A percentile compares a stretch with the other conserved stretches of the same genome.
phyloP scores from a whole-genome alignment of 2,113 vertebrate species.

The Rallus limicola region DNA sequence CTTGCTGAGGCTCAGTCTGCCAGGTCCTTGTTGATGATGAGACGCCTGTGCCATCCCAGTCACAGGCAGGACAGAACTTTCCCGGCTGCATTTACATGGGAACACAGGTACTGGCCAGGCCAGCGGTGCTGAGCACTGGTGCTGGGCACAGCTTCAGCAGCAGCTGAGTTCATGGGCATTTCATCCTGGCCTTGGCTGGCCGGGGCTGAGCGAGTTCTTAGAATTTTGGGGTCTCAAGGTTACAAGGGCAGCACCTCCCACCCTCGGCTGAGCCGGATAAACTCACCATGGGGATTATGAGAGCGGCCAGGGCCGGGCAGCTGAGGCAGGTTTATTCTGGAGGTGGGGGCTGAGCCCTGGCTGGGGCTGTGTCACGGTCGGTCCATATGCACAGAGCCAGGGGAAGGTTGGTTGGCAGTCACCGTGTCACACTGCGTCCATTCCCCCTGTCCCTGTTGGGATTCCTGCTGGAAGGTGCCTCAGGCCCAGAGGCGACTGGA shows the following conservation, averaged over 20 bases:
- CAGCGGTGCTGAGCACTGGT: fast-evolving
- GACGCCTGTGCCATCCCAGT: background rate
- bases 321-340: fast-evolving
- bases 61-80: background rate
- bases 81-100: background rate
- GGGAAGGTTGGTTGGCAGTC: background rate
- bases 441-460: background rate
- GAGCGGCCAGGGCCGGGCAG: background rate
- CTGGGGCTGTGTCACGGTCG: fast-evolving
- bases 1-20: background rate
- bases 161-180: background rate
- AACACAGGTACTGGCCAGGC: background rate
- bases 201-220: fast-evolving
- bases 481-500: fast-evolving
- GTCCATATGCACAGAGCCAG: fast-evolving
- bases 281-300: fast-evolving
- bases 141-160: background rate
- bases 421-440: fast-evolving
- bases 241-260: background rate
- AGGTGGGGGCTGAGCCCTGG: too few species aligned
- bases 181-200: background rate
- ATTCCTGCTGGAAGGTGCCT: fast-evolving
- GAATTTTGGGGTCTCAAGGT: background rate
- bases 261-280: background rate
- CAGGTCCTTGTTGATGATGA: background rate